Conservation (phyloP, 53 echinoderm and acorn worm species). For the Antedon mediterranea region DNA sequence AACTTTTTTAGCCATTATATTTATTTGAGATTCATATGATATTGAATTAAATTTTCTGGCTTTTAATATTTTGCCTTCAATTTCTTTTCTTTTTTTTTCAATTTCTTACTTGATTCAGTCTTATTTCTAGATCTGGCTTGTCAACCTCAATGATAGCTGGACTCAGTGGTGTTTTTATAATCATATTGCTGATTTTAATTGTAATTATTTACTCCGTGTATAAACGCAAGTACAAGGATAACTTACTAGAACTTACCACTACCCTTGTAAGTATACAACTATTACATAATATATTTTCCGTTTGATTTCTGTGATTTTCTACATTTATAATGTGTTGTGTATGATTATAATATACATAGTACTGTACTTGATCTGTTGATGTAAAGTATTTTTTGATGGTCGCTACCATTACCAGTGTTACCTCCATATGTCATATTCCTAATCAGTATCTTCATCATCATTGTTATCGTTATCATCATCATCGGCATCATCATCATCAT, state of each 20-base stretch:
- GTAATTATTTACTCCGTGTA: slow-evolving; percentile 16
- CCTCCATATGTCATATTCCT: not conserved
- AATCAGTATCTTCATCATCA: no score
- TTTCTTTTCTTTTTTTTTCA: not conserved
- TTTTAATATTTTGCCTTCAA: no score
- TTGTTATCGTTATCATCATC: not conserved
- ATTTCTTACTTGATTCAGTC: not conserved
- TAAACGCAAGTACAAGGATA: slow-evolving; percentile 1
- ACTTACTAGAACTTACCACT: slow-evolving; percentile 16
- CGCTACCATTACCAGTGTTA: not conserved
- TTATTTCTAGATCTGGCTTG: not conserved
- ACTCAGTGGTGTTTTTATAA: slow-evolving; percentile 3
- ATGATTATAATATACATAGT: slow-evolving; percentile 22
- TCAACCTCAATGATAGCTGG: slow-evolving; percentile 20
- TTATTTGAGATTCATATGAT: no score
- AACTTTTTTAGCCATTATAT: no score
- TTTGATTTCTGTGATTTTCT: no score
- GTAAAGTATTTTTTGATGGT: not conserved
- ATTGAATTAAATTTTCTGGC: no score
- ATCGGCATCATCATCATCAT: not conserved
- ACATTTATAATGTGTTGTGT: no score
- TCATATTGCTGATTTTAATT: slow-evolving; percentile 22
- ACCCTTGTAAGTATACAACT: not conserved
- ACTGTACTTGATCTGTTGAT: no score
- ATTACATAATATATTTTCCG: not conserved